Percentiles rank a stretch among this genome's conserved stretches.
Evolutionary conservation across 2,113 vertebrate genomes (phyloP).

Genomic region (cattle (Bos taurus)): DNA sequence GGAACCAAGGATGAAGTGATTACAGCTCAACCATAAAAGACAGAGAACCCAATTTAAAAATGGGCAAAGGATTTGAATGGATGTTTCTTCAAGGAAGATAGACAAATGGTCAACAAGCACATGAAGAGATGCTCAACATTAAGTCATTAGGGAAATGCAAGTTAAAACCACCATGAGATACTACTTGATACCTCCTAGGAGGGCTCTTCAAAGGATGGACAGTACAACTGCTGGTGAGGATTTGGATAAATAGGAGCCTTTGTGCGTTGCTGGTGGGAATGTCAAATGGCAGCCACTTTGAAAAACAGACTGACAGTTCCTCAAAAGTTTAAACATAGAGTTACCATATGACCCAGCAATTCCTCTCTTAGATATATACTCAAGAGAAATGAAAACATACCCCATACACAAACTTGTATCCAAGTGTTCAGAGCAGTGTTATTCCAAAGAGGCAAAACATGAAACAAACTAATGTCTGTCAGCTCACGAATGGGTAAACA

Average conservation of each 20-base stretch:
- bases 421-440: neutral
- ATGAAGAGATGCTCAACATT: neutral
- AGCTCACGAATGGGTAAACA: neutral
- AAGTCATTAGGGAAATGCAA: neutral
- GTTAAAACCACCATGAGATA: neutral
- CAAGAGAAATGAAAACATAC: neutral
- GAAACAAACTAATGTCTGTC: neutral
- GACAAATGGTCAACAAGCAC: neutral
- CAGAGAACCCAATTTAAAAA: neutral
- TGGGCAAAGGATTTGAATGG: neutral
- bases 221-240: neutral
- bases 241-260: too few species aligned
- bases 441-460: neutral
- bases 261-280: neutral
- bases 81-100: constrained; percentile 5
- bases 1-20: neutral
- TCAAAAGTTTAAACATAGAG: neutral
- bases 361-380: neutral
- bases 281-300: neutral
- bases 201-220: neutral
- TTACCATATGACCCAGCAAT: neutral
- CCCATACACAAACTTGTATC: neutral
- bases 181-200: neutral
- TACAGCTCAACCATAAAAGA: neutral
- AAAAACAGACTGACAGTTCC: neutral